phyloP scores from a whole-genome alignment of 2,888 invertebrate genomes.

The Leucozona laternaria region DNA sequence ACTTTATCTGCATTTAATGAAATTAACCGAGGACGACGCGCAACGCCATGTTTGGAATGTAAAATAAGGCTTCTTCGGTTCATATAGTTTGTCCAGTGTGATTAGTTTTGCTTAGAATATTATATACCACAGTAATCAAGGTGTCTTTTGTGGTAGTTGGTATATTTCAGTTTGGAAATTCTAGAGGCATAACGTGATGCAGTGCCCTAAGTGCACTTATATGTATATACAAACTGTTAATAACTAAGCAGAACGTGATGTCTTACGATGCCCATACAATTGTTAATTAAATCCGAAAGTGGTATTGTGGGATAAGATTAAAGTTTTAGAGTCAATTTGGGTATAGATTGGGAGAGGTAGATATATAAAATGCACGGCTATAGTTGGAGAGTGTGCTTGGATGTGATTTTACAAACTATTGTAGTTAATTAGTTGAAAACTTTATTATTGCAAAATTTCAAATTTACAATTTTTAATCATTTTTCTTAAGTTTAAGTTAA shows the following conservation, averaged over 20 bases:
- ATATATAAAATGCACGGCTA: too few species aligned
- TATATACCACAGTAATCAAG: neutral
- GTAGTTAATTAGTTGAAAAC: too few species aligned
- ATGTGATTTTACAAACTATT: too few species aligned
- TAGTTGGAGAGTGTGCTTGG: too few species aligned
- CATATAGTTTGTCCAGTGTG: neutral
- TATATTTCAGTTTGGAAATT: slow-evolving; percentile 42
- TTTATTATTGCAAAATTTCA: too few species aligned
- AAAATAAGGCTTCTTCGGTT: slow-evolving; percentile 26
- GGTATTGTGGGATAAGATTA: neutral
- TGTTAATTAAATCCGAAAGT: neutral
- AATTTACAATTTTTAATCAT: too few species aligned
- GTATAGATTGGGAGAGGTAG: too few species aligned
- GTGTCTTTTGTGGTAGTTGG: slow-evolving; percentile 49
- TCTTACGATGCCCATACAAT: neutral
- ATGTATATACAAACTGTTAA: neutral
- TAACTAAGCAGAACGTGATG: neutral
- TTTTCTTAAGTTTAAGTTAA: too few species aligned
- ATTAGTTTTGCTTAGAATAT: neutral
- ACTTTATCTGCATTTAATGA: slow-evolving; percentile 30
- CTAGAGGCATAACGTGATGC: slow-evolving; percentile 62
- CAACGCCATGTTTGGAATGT: slow-evolving; percentile 47
- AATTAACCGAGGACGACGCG: slow-evolving; percentile 42
- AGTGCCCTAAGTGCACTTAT: slow-evolving; percentile 49
- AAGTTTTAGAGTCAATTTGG: too few species aligned